Percentiles rank a stretch among this genome's conserved stretches.
phyloP scores from a whole-genome alignment of 2,797 vertebrate species.

The Micromesistius poutassou region DNA sequence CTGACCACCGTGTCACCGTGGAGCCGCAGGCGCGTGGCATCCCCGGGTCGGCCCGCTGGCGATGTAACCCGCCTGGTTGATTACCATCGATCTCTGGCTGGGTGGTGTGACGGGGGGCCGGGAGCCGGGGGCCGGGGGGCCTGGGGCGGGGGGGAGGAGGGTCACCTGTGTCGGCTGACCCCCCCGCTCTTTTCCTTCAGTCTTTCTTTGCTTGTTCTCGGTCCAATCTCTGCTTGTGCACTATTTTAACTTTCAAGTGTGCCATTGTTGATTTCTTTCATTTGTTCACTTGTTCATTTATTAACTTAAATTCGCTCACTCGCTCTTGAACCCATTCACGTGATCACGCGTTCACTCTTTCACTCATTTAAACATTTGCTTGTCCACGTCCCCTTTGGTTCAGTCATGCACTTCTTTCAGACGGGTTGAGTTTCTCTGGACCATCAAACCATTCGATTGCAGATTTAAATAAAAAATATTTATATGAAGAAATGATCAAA shows the following conservation, averaged over 20 bases:
- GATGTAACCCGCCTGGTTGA: not conserved
- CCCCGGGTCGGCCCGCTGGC: not conserved
- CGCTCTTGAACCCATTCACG: not conserved
- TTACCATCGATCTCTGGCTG: not conserved
- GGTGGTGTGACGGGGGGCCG: no score
- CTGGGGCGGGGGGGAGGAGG: no score
- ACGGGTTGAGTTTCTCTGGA: not conserved
- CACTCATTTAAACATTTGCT: not conserved
- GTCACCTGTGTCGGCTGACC: no score
- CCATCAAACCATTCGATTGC: not conserved
- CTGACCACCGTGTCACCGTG: no score
- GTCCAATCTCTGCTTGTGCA: conserved; percentile 16
- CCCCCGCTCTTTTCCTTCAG: conserved; percentile 8
- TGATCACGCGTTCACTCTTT: not conserved
- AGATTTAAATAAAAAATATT: not conserved
- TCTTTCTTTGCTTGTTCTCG: conserved; percentile 25
- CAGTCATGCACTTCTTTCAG: not conserved
- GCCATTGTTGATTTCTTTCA: no score
- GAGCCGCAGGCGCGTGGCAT: no score
- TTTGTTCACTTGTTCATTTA: no score
- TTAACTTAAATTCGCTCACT: no score
- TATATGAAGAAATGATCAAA: not conserved
- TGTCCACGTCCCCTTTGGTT: not conserved
- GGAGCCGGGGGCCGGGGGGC: no score
- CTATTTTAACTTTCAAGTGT: conserved; percentile 1